Evolutionary conservation across 2,113 vertebrate species (phyloP).

Genomic region (Collichthys lucidus): DNA sequence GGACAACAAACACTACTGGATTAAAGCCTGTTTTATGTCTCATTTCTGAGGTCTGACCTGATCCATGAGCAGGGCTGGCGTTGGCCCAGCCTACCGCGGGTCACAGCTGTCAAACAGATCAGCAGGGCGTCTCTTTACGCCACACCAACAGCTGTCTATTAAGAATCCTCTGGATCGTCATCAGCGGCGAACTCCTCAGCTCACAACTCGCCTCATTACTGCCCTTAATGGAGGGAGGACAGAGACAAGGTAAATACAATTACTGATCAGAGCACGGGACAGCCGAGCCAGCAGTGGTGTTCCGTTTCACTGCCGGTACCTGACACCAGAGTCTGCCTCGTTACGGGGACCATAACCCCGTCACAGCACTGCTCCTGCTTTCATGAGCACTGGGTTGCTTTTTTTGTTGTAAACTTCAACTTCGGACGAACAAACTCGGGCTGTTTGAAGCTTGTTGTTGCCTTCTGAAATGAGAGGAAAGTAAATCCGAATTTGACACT

Average conservation of each 20-base stretch:
- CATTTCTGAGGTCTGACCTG: not conserved
- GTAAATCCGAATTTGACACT: constrained; percentile 36
- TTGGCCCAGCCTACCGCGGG: constrained; percentile 13
- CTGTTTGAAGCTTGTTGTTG: constrained; percentile 42
- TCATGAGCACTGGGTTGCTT: constrained; percentile 32
- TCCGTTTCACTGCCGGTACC: constrained; percentile 67
- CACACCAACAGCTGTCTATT: constrained; percentile 78
- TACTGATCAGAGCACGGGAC: constrained; percentile 63
- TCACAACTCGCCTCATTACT: constrained; percentile 75
- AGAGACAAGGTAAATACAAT: constrained; percentile 77
- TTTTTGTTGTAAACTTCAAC: constrained; percentile 42
- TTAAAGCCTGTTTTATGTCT: not conserved
- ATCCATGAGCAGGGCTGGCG: not conserved
- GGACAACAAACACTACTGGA: not conserved
- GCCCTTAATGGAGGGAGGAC: constrained; percentile 70
- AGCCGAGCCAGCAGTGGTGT: constrained; percentile 34
- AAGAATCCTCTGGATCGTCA: constrained; percentile 71
- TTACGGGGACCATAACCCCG: constrained; percentile 46
- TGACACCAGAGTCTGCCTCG: constrained; percentile 41
- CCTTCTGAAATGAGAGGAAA: constrained; percentile 25
- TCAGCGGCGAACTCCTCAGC: constrained; percentile 59
- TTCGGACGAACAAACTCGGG: constrained; percentile 3
- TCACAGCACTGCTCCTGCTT: constrained; percentile 17
- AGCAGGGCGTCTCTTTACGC: constrained; percentile 67
- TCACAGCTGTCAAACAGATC: constrained; percentile 82